phyloP scores from a whole-genome alignment of 2,113 vertebrate species.

The Hyaena hyaena region DNA sequence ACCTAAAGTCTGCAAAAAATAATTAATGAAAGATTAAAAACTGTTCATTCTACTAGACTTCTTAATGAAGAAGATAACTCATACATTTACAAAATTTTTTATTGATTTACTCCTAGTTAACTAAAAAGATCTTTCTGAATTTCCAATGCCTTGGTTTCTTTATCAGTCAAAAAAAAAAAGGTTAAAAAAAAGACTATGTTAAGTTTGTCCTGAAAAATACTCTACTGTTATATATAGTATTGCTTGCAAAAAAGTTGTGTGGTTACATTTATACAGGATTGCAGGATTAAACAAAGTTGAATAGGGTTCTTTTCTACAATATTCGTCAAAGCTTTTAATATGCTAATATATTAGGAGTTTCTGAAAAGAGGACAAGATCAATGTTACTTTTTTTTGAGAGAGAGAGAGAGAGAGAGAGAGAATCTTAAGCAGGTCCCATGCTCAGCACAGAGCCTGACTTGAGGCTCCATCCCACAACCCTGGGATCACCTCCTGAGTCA shows the following conservation, averaged over 20 bases:
- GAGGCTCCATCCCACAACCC: no score
- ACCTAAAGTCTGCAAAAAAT: background rate
- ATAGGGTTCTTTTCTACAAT: background rate
- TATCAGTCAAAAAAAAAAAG: background rate
- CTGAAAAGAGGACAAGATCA: background rate
- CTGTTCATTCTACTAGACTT: background rate
- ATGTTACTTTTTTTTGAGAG: background rate
- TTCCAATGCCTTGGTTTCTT: background rate
- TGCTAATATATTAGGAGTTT: background rate
- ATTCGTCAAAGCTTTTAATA: background rate
- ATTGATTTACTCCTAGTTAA: background rate
- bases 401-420: no score
- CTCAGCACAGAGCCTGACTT: no score
- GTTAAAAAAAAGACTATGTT: background rate
- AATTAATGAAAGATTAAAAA: background rate
- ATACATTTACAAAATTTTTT: background rate
- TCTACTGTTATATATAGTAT: background rate
- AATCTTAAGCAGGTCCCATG: no score
- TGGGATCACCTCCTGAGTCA: no score
- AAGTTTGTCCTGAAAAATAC: background rate
- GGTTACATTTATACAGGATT: background rate
- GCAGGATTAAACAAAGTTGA: background rate
- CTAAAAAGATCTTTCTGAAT: background rate
- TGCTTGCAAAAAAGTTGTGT: background rate
- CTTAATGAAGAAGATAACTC: background rate